A percentile compares a stretch with the other conserved stretches of the same genome.
Evolutionary conservation across 2,113 vertebrate species (phyloP).

Genomic region (Eptatretus burgeri): DNA sequence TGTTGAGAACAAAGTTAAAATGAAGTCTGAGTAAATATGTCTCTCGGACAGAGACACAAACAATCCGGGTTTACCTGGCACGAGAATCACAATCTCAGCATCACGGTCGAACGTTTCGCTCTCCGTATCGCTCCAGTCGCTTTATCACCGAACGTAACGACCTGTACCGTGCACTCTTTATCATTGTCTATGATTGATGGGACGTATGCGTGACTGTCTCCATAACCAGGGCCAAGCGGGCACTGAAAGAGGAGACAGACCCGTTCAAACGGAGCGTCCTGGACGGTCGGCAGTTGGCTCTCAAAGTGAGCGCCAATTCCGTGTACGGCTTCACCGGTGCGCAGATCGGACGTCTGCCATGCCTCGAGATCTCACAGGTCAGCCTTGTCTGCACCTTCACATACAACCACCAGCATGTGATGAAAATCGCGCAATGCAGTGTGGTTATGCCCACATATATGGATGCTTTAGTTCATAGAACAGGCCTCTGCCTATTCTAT

Average conservation of each 20-base stretch:
- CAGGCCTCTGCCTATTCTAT: too few species aligned
- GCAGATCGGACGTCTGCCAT: conserved; percentile 59
- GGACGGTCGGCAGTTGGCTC: conserved; percentile 47
- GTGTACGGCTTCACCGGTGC: conserved; percentile 70
- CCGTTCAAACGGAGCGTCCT: conserved; percentile 52
- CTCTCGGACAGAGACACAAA: too few species aligned
- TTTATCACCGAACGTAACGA: too few species aligned
- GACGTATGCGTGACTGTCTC: not conserved
- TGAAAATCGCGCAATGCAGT: not conserved
- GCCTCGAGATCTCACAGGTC: conserved; percentile 70
- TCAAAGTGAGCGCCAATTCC: conserved; percentile 67
- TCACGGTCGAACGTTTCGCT: too few species aligned
- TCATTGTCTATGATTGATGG: not conserved
- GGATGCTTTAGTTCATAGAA: too few species aligned
- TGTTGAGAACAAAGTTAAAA: too few species aligned
- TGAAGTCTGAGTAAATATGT: too few species aligned
- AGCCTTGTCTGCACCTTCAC: conserved; percentile 1
- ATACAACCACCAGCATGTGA: not conserved
- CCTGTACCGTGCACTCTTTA: too few species aligned
- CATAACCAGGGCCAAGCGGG: conserved; percentile 31
- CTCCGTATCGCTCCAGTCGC: too few species aligned
- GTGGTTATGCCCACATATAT: too few species aligned
- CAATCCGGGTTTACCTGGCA: too few species aligned
- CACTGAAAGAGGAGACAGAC: conserved; percentile 50
- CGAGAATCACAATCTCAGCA: too few species aligned